A percentile compares a stretch with the other conserved stretches of the same genome.
Conservation (phyloP, 2,888 invertebrate species). For the Mystacides longicornis region DNA sequence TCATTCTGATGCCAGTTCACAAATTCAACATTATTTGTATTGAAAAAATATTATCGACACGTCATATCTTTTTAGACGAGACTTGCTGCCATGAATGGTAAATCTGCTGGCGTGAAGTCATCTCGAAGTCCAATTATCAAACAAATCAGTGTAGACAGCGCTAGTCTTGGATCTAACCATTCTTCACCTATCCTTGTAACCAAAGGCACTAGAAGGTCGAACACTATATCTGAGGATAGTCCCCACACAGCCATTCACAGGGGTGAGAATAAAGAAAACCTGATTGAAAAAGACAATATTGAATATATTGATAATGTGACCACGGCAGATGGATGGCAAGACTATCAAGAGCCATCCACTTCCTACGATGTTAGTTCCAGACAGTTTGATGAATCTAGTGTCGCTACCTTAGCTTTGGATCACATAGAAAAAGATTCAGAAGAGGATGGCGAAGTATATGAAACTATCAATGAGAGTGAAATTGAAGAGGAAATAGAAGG, state of each 20-base stretch:
- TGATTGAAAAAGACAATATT: background rate
- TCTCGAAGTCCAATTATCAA: constrained; percentile 1
- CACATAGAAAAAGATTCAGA: constrained; percentile 18
- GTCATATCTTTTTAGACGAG: constrained; percentile 32
- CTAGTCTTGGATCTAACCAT: constrained; percentile 7
- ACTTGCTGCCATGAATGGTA: constrained; percentile 30
- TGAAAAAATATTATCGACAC: too few relatives aligned
- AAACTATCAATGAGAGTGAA: constrained; percentile 7
- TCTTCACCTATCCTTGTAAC: constrained; percentile 12
- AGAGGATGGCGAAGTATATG: constrained; percentile 10
- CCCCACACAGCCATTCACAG: constrained; percentile 5
- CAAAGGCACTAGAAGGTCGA: constrained; percentile 7
- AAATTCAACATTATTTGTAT: too few relatives aligned
- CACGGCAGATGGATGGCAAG: constrained; percentile 14
- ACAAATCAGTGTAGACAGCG: constrained; percentile 14
- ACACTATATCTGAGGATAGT: constrained; percentile 18
- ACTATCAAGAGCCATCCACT: constrained; percentile 23
- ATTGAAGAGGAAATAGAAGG: constrained; percentile 23
- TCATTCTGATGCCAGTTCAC: too few relatives aligned
- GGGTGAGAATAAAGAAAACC: constrained; percentile 5
- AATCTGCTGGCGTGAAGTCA: constrained; percentile 9
- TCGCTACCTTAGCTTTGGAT: constrained; percentile 15
- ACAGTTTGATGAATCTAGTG: constrained; percentile 22
- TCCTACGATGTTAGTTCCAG: constrained; percentile 22
- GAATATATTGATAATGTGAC: background rate